Evolutionary conservation across 2,797 vertebrate genomes (phyloP).

Genomic region (Siniperca undulata): DNA sequence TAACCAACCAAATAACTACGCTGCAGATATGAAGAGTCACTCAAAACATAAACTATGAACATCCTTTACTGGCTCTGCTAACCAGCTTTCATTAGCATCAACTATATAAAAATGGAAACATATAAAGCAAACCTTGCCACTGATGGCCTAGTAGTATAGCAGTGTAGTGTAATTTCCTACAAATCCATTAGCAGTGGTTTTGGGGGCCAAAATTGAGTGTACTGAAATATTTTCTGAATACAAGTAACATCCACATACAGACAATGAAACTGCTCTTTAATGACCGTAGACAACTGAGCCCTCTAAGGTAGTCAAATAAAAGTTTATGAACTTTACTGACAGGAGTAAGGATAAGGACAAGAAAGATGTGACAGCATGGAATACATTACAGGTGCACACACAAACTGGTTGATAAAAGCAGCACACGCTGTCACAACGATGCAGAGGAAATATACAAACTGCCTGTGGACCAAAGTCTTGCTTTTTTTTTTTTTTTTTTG

Average conservation of each 20-base stretch:
- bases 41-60: background rate
- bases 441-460: constrained; percentile 40
- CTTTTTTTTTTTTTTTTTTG: background rate
- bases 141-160: background rate
- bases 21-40: background rate
- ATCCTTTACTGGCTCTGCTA: background rate
- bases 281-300: background rate
- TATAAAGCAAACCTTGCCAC: no score
- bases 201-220: background rate
- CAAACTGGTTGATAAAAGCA: constrained; percentile 15
- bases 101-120: background rate
- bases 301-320: background rate
- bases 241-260: background rate
- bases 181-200: background rate
- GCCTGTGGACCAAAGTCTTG: constrained; percentile 33
- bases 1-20: background rate
- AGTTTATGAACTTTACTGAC: background rate
- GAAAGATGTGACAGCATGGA: background rate
- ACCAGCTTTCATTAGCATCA: no score
- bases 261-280: background rate
- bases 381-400: constrained; percentile 11
- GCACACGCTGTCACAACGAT: constrained; percentile 22
- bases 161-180: background rate
- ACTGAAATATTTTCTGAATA: background rate
- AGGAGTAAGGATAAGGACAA: background rate